Evolutionary conservation across 2,797 vertebrate genomes (phyloP), one percentile per base, ranked within the genome.

Genomic region (Cirrhinus molitorella): DNA sequence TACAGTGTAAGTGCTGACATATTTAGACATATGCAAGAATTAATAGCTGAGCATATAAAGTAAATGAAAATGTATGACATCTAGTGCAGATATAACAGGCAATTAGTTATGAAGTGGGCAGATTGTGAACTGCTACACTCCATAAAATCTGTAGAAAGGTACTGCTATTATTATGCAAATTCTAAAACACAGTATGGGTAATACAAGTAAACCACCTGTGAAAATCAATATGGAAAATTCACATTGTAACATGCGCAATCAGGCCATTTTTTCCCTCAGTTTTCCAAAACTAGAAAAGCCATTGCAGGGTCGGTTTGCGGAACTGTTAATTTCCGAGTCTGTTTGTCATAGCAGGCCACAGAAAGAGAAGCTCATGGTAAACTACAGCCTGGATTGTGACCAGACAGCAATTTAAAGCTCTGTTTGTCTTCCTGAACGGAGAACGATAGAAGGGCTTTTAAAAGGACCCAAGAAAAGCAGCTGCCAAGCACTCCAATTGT

Each of bases 381-480:
- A 85, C 74, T 45, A 71, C 66, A 49, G 8, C 65, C 85, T 87
- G 86, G 83, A 88, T 49, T 72, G 49, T 25, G 80, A 88, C 75
- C 82, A 88, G 86, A 85, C 75, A 85, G 67, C 65, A 86, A 87
- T 84, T 87, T 83, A 84, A 74, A 87, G 59, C 47, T 73, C 72
- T 73, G 81, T 87, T 81, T 76, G 43, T 88, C 85, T 87, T 87
- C 59, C 61, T 87, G 74, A 87, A 89, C 37, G 55, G 68, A 77
- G 79, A 53, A 61, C 55, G 45, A 47, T 40, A 76, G 86, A 86
- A 79, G 28, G 61, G 73, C 25, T 82, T 88, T 85, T 85, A 74
- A 80, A 84, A 67, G 80, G 53, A 79, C 67, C 9, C 57, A 31
- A 66, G 37, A 85, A 85, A 81, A 84, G 61, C 80, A 83, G 53